These are phyloP conservation scores for Scaptomyza parva DNA, from an alignment of 2,888 invertebrate genomes.

Conservation along the genomic window DNA sequence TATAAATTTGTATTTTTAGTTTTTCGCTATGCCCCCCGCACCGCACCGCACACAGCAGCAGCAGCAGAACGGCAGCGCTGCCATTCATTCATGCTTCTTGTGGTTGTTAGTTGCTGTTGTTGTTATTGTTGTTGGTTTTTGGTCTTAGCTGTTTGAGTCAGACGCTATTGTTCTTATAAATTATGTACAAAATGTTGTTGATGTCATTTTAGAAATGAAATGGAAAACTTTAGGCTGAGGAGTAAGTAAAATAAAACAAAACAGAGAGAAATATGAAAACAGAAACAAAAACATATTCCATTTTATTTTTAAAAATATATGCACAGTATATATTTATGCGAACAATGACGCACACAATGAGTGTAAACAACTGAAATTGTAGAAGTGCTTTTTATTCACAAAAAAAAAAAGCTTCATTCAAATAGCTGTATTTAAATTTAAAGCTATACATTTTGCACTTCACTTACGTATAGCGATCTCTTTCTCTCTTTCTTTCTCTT, in stretches of 20 bases:
- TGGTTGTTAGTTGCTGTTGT: constrained; percentile 27
- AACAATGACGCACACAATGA: not conserved
- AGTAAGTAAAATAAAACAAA: constrained; percentile 3
- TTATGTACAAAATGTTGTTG: constrained; percentile 66
- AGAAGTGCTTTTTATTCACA: not conserved
- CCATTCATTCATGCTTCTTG: constrained; percentile 58
- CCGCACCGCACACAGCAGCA: constrained; percentile 13
- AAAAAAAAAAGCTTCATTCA: constrained; percentile 6
- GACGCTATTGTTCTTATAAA: constrained; percentile 42
- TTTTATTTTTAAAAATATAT: not conserved
- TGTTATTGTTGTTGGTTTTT: constrained; percentile 40
- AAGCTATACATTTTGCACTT: constrained; percentile 15
- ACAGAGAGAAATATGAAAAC: not conserved
- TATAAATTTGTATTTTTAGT: constrained; percentile 70
- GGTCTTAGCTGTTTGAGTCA: constrained; percentile 29
- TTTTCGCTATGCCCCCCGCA: constrained; percentile 15
- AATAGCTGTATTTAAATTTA: constrained; percentile 5
- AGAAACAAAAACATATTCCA: not conserved
- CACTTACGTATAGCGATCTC: constrained; percentile 7
- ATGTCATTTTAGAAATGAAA: constrained; percentile 54
- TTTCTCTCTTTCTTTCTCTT: not conserved
- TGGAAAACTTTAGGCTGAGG: constrained; percentile 31
- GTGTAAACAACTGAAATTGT: not conserved
- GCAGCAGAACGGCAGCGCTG: no score
- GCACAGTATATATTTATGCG: not conserved